Base-by-base conservation (phyloP, 2,113 vertebrate genomes). In the Cheirogaleus medius region DNA sequence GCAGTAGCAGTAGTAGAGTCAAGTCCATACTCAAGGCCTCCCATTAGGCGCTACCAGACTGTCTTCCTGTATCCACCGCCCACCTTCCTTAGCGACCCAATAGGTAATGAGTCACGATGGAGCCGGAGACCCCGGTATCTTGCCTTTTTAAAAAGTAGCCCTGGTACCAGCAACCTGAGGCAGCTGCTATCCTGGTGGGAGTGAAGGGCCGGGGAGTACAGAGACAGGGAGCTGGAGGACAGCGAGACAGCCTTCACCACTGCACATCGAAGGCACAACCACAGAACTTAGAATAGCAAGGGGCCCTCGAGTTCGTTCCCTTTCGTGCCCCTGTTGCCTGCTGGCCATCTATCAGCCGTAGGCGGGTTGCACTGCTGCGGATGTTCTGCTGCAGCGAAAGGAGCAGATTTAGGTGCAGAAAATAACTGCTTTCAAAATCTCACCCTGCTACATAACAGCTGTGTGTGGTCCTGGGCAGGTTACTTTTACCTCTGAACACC, bases 401-500 rank as follows among this genome's bases (percentile, higher is more conserved):
- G 90, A 88, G 80, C 64, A 49, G 32, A 7, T 69, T 34, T 27
- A 63, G 66, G n/a, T n/a, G 42, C 44, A 66, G 64, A 60, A 37
- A 54, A 29, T 21, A 14, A 14, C 0, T 63, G 21, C 47, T 27
- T 66, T 49, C 54, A 54, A 27, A 29, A 9, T 60, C 47, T 64
- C 29, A 0, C 63, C 32, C 23, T 1, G 0, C 39, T 84, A 2
- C 5, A 3, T n/a, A 25, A 8, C 11, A 8, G 44, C 39, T 27
- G 17, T 2, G 17, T 2, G 34, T 93, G 63, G 23, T 32, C 29
- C 29, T 49, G 9, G 52, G 9, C 78, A 66, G 29, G 58, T 54
- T 10, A 3, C 77, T 92, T 76, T 64, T n/a, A 15, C 60, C 78
- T 90, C 60, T 13, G 73, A 92, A 18, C 74, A 8, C 15, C 17